Percentiles rank a stretch among this genome's conserved stretches.
phyloP scores from a whole-genome alignment of 2,888 invertebrate genomes.

The Ditula angustiorana region DNA sequence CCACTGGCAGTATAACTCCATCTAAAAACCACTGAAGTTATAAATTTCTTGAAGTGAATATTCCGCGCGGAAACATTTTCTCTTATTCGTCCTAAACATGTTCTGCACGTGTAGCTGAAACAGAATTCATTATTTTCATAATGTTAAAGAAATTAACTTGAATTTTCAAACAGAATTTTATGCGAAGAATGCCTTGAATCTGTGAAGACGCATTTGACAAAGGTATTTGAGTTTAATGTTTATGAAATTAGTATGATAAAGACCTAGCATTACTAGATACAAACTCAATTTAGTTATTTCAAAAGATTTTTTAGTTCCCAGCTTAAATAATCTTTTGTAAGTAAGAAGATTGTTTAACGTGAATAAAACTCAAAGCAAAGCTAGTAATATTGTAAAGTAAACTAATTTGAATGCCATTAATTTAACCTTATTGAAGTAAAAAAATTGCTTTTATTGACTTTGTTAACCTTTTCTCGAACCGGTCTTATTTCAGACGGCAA shows the following conservation, averaged over 20 bases:
- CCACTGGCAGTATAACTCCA: no score
- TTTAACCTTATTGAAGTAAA: no score
- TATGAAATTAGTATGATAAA: not conserved
- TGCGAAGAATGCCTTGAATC: not conserved
- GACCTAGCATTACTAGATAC: not conserved
- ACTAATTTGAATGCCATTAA: no score
- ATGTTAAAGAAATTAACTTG: not conserved
- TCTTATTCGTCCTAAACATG: not conserved
- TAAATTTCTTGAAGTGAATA: not conserved
- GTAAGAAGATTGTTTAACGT: no score
- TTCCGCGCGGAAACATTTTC: not conserved
- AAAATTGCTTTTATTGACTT: no score
- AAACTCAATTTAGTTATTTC: no score
- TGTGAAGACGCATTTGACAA: not conserved
- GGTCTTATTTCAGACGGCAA: not conserved
- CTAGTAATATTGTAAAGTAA: no score
- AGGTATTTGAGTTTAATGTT: not conserved
- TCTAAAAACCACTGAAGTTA: no score
- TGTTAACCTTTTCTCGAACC: not conserved
- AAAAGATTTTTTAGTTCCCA: no score
- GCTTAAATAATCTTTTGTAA: no score
- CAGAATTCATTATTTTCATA: slow-evolving; percentile 6
- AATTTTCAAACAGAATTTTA: not conserved
- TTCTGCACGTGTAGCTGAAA: not conserved
- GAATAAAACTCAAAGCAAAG: no score